Conservation (phyloP, 2,113 vertebrate species). For the Tinamus guttatus region DNA sequence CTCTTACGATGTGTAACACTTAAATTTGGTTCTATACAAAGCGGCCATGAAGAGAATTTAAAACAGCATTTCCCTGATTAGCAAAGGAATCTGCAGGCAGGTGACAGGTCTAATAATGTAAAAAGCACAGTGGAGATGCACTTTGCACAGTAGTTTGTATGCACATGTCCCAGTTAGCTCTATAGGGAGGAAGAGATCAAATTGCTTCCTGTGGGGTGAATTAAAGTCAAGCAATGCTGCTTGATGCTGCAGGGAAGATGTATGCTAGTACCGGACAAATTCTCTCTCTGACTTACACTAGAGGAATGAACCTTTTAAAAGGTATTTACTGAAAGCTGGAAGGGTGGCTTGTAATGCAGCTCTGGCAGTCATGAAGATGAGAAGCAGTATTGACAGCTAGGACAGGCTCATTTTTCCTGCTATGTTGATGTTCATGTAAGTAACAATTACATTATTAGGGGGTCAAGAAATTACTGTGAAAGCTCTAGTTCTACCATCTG, state of each 20-base stretch:
- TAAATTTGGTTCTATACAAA: background rate
- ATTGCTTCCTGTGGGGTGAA: rapidly evolving
- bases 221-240: background rate
- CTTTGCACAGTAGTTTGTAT: background rate
- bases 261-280: background rate
- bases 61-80: background rate
- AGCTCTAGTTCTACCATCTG: background rate
- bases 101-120: background rate
- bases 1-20: rapidly evolving
- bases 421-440: background rate
- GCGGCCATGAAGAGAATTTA: background rate
- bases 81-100: background rate
- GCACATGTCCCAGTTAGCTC: background rate
- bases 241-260: background rate
- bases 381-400: background rate
- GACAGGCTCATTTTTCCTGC: background rate
- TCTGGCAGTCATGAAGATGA: background rate
- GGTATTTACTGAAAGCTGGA: background rate
- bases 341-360: background rate
- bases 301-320: background rate
- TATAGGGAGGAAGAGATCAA: background rate
- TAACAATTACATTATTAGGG: background rate
- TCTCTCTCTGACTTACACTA: background rate
- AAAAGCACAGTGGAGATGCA: rapidly evolving
- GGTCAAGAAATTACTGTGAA: background rate